Conservation (phyloP, 2,113 vertebrate genomes). For the Lepus europaeus region DNA sequence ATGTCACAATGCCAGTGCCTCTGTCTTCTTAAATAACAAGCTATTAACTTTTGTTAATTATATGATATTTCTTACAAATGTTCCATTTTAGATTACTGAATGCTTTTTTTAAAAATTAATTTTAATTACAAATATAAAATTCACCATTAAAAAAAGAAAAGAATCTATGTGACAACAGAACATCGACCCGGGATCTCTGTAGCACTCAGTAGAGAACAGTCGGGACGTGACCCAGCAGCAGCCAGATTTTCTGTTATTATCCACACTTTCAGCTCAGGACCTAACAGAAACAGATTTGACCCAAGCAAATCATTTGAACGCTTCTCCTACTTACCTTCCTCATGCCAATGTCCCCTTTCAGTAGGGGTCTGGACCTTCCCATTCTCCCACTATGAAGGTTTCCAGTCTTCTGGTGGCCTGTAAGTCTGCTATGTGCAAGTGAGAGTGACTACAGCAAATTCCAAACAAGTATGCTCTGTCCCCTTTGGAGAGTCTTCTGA, state of each 20-base stretch:
- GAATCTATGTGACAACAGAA: too few relatives aligned
- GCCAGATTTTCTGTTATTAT: not conserved
- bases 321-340: not conserved
- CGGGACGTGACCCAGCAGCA: not conserved
- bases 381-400: too few relatives aligned
- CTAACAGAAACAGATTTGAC: not conserved
- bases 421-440: not conserved
- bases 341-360: too few relatives aligned
- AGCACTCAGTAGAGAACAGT: rapidly evolving
- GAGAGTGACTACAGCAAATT: not conserved
- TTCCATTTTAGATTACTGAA: too few relatives aligned
- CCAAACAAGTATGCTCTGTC: not conserved
- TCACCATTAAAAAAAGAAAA: too few relatives aligned
- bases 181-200: too few relatives aligned
- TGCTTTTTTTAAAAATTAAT: too few relatives aligned
- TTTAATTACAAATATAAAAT: too few relatives aligned
- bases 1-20: too few relatives aligned
- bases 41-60: too few relatives aligned
- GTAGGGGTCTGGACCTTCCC: not conserved
- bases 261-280: not conserved
- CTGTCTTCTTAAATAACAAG: too few relatives aligned
- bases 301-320: not conserved
- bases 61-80: too few relatives aligned
- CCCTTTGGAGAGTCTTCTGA: not conserved
- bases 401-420: not conserved